Base-by-base conservation (phyloP, 2,113 vertebrate species). In the Aspidoscelis tigris region DNA sequence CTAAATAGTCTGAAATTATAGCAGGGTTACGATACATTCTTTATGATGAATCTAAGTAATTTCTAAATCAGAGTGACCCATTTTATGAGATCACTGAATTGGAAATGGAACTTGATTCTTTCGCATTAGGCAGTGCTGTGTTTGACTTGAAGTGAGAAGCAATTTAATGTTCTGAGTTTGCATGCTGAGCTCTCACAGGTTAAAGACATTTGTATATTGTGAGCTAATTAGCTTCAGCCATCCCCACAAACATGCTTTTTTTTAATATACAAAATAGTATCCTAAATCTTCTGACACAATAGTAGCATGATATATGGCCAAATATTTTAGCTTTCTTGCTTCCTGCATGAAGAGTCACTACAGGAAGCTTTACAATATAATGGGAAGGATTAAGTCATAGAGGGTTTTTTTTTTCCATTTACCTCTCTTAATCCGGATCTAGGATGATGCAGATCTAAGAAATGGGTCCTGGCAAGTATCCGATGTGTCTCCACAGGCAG, bases 81-180 rank as follows among this genome's bases (percentile, higher is more conserved):
- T 82, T 81, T 88, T 68, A 78, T 78, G 65, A 84, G 83, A 53
- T 78, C 75, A 70, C 50, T 83, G 81, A 58, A 72, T 81, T 83
- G 65, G 72, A 81, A 74, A 83, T 70, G 73, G 66, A 84, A 73
- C 1, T 0, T 3, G 7, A 41, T 70, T 90, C 64, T 85, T 82
- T 58, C 61, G 39, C 8, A 80, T 79, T 87, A 81, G 68, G 47
- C 76, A 55, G 53, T 43, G 76, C 66, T 53, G 73, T 41, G 50
- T 47, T 66, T 9, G 83, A 43, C 61, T 80, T 86, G 85, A 88
- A 86, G 87, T 64, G 66, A 77, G 53, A 87, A 55, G 68, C 71
- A 58, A 50, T 86, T 87, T 82, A 76, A 82, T 82, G 73, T 87
- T 88, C 88, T 47, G 81, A 82, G 68, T 82, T 82, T 69, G 78